phyloP scores from a whole-genome alignment of 2,888 invertebrate species.

The Anagyrus pseudococci region DNA sequence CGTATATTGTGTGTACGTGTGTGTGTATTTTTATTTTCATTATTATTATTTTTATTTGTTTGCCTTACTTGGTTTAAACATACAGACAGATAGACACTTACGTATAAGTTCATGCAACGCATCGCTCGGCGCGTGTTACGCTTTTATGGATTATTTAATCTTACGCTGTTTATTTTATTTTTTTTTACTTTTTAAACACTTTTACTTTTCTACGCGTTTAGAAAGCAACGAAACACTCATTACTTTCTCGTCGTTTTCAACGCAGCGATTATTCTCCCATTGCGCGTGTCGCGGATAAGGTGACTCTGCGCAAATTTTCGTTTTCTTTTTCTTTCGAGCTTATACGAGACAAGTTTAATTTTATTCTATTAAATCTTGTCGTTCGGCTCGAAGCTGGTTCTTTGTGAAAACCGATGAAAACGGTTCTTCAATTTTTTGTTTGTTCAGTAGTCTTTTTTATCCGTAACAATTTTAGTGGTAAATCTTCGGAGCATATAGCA shows the following conservation, averaged over 20 bases:
- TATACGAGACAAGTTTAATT: too few species aligned
- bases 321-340: too few species aligned
- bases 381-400: too few species aligned
- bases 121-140: constrained; percentile 33
- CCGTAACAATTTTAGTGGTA: too few species aligned
- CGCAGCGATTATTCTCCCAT: neutral
- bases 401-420: too few species aligned
- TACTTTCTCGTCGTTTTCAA: neutral
- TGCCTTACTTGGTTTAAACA: too few species aligned
- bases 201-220: neutral
- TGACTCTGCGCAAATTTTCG: too few species aligned
- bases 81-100: constrained; percentile 44
- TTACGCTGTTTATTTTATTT: neutral
- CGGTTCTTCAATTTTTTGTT: too few species aligned
- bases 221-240: neutral
- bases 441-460: too few species aligned
- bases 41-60: constrained; percentile 17
- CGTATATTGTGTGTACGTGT: constrained; percentile 27
- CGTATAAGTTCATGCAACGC: constrained; percentile 44
- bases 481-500: too few species aligned
- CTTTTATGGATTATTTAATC: constrained; percentile 15
- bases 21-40: constrained; percentile 28
- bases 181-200: neutral
- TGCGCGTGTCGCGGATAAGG: neutral
- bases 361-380: too few species aligned